Base-by-base conservation (phyloP, 2,113 vertebrate species). In the Nannospalax galili region DNA sequence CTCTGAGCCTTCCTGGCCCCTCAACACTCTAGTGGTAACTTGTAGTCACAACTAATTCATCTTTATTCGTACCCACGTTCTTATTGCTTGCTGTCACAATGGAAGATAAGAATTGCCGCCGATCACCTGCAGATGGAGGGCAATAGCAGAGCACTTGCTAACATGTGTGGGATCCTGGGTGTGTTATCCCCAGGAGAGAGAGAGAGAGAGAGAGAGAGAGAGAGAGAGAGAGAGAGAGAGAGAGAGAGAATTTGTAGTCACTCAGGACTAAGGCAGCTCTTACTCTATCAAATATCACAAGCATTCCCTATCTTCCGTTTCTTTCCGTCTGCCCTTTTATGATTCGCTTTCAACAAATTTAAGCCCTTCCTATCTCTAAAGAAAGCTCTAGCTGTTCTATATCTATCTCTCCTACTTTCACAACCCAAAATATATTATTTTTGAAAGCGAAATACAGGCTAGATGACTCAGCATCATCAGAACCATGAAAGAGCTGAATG, bases 381-480 rank as follows among this genome's bases (percentile, higher is more conserved):
- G 32, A 72, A 19, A 8, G 15, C n/a, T 62, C 48, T 60, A 62
- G 58, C 37, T 45, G 16, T 52, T 84, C 90, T 84, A 42, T 85
- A 85, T 78, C 48, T 65, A 78, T 28, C 5, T 56, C 45, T 88
- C 35, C 52, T 79, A 79, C 52, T 84, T 84, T 90, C 86, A 90
- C n/a, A 92, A 42, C 28, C 85, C 42, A 42, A 88, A 92, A 42
- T 73, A 75, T 56, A 32, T 64, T 70, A 91, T 64, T 92, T 84
- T 92, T 89, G 24, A 88, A 69, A 69, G 52, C 42, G 28, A 84
- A 92, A 65, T 79, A 84, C 26, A 79, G 42, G 37, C 8, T 19
- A 77, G 28, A 45, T 84, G 74, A 72, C 79, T 92, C 62, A 92
- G 12, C 73, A 65, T 56, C 58, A 65, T 89, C 64, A 58, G 85